Conservation (phyloP, 2,888 invertebrate species). For the Dione juno region DNA sequence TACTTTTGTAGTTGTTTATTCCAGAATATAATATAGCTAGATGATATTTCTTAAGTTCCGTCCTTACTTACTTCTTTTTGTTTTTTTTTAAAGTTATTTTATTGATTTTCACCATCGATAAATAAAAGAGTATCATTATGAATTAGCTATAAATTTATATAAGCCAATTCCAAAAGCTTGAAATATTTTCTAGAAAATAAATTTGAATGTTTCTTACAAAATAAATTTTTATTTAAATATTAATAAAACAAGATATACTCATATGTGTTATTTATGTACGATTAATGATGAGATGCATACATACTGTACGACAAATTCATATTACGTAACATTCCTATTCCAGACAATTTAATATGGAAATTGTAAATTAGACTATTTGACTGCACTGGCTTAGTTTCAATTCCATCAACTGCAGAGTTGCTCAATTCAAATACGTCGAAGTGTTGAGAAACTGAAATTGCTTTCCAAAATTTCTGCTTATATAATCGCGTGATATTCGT, state of each 20-base stretch:
- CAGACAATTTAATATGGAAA: conserved; percentile 4
- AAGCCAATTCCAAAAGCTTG: background rate
- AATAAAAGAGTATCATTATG: background rate
- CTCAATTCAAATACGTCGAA: conserved; percentile 13
- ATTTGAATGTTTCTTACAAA: background rate
- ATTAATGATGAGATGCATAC: background rate
- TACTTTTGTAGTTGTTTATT: background rate
- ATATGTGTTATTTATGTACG: too few relatives aligned
- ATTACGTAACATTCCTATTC: background rate
- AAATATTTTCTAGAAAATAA: background rate
- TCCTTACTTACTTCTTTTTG: background rate
- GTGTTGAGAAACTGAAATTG: conserved; percentile 7
- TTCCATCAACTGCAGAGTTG: conserved; percentile 8
- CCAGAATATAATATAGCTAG: background rate
- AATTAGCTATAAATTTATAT: background rate
- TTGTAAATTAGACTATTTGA: conserved; percentile 9
- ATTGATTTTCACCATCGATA: background rate
- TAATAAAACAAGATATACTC: too few relatives aligned
- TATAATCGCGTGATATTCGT: background rate
- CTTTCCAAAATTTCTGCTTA: conserved; percentile 3
- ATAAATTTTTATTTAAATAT: too few relatives aligned
- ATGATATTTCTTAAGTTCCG: too few relatives aligned
- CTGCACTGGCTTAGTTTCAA: conserved; percentile 14
- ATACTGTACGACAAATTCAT: background rate
- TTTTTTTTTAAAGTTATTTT: background rate